Percentiles rank a stretch among this genome's conserved stretches.
Evolutionary conservation across 2,888 invertebrate species (phyloP).

Genomic region (Mesochorus sp.): DNA sequence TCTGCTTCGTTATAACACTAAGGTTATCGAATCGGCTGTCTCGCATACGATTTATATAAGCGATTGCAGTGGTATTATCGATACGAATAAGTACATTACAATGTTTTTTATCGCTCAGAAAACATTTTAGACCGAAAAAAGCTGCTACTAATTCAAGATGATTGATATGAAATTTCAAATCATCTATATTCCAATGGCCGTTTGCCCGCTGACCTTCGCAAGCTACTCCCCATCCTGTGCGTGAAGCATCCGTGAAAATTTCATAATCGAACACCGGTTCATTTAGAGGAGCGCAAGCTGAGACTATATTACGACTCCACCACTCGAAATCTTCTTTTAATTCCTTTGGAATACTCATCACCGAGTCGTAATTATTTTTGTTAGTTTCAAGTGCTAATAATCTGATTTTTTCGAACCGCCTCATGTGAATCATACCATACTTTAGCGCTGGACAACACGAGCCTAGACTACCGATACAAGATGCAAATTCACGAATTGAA

Average conservation of each 20-base stretch:
- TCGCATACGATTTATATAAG: conserved; percentile 58
- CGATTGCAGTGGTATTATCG: conserved; percentile 58
- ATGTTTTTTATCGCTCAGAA: conserved; percentile 9
- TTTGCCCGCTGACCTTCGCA: conserved; percentile 22
- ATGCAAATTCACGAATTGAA: conserved; percentile 10
- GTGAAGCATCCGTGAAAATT: conserved; percentile 33
- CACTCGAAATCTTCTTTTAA: conserved; percentile 24
- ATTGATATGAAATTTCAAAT: conserved; percentile 58
- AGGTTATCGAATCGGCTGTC: conserved; percentile 37
- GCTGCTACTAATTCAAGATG: conserved; percentile 60
- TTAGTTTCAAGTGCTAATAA: conserved; percentile 8
- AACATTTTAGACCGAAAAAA: conserved; percentile 50
- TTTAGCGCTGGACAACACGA: conserved; percentile 22
- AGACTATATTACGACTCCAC: conserved; percentile 12
- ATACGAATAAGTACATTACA: conserved; percentile 50
- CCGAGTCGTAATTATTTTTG: conserved; percentile 24
- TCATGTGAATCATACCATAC: conserved; percentile 27
- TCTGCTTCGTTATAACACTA: conserved; percentile 8
- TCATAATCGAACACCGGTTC: conserved; percentile 20
- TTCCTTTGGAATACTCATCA: conserved; percentile 7
- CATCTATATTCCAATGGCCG: conserved; percentile 43
- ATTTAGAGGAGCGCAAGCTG: conserved; percentile 10
- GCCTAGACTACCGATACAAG: conserved; percentile 19
- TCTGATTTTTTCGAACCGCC: conserved; percentile 27
- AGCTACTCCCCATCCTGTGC: conserved; percentile 25